phyloP scores from a whole-genome alignment of 92 coral and sea anemone species.

The Paragorgia papillata region DNA sequence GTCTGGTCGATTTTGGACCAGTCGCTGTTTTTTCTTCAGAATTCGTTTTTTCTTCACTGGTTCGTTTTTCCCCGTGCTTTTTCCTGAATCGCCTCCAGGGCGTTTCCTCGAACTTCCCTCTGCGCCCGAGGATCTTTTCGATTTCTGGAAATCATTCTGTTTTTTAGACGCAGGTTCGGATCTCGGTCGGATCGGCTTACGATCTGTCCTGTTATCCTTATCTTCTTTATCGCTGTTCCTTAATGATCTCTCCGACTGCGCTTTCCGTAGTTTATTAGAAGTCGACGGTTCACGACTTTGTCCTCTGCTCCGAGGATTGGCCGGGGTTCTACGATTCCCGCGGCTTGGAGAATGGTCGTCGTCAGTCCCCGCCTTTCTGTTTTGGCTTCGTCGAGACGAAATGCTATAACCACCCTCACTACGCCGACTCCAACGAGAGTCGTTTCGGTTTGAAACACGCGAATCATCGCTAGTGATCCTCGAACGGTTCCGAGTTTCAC shows the following conservation, averaged over 20 bases:
- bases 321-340: neutral
- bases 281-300: slow-evolving; percentile 24
- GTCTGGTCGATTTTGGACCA: slow-evolving; percentile 37
- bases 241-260: neutral
- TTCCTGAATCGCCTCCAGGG: slow-evolving; percentile 1
- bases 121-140: neutral
- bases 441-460: slow-evolving; percentile 59
- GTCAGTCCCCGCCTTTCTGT: slow-evolving; percentile 1
- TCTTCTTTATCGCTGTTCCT: slow-evolving; percentile 36
- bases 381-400: neutral
- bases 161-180: neutral
- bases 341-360: neutral
- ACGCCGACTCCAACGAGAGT: slow-evolving; percentile 71
- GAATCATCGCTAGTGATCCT: slow-evolving; percentile 47
- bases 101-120: neutral
- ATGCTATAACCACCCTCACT: slow-evolving; percentile 79
- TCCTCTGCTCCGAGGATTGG: neutral
- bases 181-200: neutral
- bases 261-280: neutral
- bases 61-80: neutral
- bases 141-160: neutral
- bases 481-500: slow-evolving; percentile 36
- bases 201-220: neutral
- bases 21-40: slow-evolving; percentile 68
- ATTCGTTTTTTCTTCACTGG: slow-evolving; percentile 50